These are phyloP conservation scores for Tenodera sinensis DNA, from an alignment of 2,888 invertebrate genomes.

Conservation along the genomic window DNA sequence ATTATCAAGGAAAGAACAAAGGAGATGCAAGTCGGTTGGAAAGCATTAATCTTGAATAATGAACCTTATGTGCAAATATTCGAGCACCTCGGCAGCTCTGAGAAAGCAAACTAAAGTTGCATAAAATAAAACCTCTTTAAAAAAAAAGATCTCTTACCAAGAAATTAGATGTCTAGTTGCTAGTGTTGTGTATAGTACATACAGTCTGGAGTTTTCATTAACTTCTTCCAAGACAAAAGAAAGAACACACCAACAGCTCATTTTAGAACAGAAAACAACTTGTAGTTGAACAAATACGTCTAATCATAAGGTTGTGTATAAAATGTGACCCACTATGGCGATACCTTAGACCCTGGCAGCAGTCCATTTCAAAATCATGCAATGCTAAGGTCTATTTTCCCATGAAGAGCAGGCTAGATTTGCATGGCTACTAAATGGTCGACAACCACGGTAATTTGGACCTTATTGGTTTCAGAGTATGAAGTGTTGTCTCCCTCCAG, in stretches of 20 bases:
- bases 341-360: no score
- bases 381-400: no score
- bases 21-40: not conserved
- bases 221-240: not conserved
- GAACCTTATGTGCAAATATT: not conserved
- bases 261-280: not conserved
- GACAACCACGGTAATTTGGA: no score
- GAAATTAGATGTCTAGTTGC: not conserved
- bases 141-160: not conserved
- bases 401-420: no score
- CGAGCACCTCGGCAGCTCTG: not conserved
- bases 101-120: not conserved
- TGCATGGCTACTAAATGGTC: no score
- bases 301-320: no score
- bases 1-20: not conserved
- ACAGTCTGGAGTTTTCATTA: not conserved
- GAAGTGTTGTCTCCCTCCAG: no score
- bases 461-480: no score
- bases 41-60: not conserved
- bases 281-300: no score
- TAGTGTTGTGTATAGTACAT: not conserved
- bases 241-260: not conserved
- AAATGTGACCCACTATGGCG: no score
- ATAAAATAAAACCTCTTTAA: not conserved
- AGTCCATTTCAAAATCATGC: no score